These are phyloP conservation scores for Macrophya annulata DNA, from an alignment of 2,888 invertebrate species.

Conservation along the genomic window DNA sequence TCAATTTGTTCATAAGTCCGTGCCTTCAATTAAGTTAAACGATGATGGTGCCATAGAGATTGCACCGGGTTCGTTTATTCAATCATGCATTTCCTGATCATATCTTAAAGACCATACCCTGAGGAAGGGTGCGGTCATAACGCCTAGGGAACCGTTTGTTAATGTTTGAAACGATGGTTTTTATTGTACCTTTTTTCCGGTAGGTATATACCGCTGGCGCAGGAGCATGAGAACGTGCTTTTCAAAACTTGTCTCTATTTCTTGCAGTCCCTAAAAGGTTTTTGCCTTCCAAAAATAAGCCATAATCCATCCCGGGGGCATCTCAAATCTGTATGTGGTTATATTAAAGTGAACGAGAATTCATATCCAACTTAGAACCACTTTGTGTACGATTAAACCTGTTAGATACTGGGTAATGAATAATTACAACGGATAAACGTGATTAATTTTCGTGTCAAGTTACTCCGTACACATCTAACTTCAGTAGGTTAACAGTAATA, in stretches of 20 bases:
- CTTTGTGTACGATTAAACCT: not conserved
- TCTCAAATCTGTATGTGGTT: not conserved
- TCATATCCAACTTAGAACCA: not conserved
- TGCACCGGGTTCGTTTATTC: conserved; percentile 48
- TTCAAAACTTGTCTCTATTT: not conserved
- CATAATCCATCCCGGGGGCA: not conserved
- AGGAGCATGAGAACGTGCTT: not conserved
- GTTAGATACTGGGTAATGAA: conserved; percentile 13
- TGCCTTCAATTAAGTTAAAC: conserved; percentile 38
- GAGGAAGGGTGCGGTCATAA: conserved; percentile 25
- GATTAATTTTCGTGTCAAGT: conserved; percentile 24
- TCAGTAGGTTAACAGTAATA: not conserved
- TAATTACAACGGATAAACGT: not conserved
- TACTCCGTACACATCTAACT: not conserved
- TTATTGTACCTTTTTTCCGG: not conserved
- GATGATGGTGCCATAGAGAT: conserved; percentile 24
- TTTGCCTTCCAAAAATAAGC: not conserved
- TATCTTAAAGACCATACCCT: not conserved
- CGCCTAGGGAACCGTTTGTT: not conserved
- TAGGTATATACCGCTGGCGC: no score
- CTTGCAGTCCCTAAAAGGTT: not conserved
- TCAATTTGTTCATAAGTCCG: not conserved
- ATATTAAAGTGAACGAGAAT: not conserved
- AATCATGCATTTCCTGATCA: conserved; percentile 39
- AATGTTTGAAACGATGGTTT: not conserved